Evolutionary conservation across 2,888 invertebrate species (phyloP).

Genomic region (Polia nebulosa): DNA sequence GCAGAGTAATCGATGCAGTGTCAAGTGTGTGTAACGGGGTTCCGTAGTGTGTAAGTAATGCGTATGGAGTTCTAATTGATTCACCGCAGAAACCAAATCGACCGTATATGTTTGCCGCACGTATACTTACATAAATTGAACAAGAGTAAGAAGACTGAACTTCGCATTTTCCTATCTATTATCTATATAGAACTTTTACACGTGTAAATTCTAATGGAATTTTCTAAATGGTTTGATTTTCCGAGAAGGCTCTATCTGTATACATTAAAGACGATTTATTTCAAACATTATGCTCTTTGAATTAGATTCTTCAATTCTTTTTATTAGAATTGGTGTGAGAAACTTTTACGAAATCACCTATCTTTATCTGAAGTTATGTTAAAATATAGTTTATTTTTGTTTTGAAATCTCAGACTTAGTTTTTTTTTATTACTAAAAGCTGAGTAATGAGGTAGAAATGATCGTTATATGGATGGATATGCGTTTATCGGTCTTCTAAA

Average conservation of each 20-base stretch:
- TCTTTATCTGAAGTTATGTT: constrained; percentile 19
- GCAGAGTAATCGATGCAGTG: constrained; percentile 37
- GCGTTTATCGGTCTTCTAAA: neutral
- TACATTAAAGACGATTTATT: constrained; percentile 5
- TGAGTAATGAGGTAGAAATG: too few relatives aligned
- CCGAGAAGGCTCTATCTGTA: constrained; percentile 12
- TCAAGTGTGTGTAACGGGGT: constrained; percentile 39
- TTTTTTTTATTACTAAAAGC: constrained; percentile 16
- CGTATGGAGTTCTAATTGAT: constrained; percentile 49
- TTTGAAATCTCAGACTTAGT: constrained; percentile 26
- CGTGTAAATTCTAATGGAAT: constrained; percentile 20
- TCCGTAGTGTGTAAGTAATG: constrained; percentile 40
- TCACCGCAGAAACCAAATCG: constrained; percentile 35
- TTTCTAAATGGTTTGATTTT: constrained; percentile 20
- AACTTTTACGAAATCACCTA: constrained; percentile 28
- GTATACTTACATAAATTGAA: neutral
- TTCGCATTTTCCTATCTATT: constrained; percentile 1
- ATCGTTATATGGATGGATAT: too few relatives aligned
- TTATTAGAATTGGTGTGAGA: constrained; percentile 19
- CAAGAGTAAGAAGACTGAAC: neutral
- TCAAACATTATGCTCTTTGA: constrained; percentile 13
- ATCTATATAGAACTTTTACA: neutral
- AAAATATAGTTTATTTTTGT: constrained; percentile 29
- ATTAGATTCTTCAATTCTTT: too few relatives aligned
- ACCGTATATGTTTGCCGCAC: constrained; percentile 25